Evolutionary conservation across 2,797 vertebrate species (phyloP), one percentile per base, ranked within the genome.

Genomic region (Vespertilio murinus): DNA sequence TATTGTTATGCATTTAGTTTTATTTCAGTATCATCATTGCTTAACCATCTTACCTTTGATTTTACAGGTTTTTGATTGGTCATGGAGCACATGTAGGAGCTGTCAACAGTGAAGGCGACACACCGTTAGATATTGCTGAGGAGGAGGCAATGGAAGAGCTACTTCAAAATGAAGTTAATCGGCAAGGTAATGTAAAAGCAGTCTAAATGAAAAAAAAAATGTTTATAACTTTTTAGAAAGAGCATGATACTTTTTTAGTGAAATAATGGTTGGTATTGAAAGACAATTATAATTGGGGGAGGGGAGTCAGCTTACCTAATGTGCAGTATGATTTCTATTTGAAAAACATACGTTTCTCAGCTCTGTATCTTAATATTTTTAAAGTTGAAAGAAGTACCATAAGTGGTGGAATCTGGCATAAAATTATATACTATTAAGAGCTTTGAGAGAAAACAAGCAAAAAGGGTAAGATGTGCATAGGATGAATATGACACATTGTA

Each of bases 71-170:
- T 98, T 98, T 99, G 97, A 99, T 99, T 97, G 98, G 98, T 97
- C 99, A 99, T 97, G 99, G 99, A 96, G 99, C 99, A 70, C 98
- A 97, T 96, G 99, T 99, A 83, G 99, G 99, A 59, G 99, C 99
- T 94, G 99, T 99, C 75, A 99, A 99, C 98, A 99, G 99, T 96
- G 99, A 99, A 98, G 99, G 99, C 33, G 99, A 99, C 96, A 99
- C 99, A 7, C 99, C 99, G 74, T 98, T 99, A 98, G 99, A 99
- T 98, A 99, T 99, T 78, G 99, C 99, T 47, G 99, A 99, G 97
- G 99, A 99, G 94, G 99, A 99, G 95, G 98, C 99, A 80, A 99
- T 99, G 99, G 99, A 99, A 98, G 99, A 99, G 97, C 99, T 99
- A 78, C 99, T 99, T 98, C 98, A 99, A 97, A 99, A 99, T 95